Evolutionary conservation across 2,797 vertebrate genomes (phyloP).

Genomic region (Ptychadena robeensis): DNA sequence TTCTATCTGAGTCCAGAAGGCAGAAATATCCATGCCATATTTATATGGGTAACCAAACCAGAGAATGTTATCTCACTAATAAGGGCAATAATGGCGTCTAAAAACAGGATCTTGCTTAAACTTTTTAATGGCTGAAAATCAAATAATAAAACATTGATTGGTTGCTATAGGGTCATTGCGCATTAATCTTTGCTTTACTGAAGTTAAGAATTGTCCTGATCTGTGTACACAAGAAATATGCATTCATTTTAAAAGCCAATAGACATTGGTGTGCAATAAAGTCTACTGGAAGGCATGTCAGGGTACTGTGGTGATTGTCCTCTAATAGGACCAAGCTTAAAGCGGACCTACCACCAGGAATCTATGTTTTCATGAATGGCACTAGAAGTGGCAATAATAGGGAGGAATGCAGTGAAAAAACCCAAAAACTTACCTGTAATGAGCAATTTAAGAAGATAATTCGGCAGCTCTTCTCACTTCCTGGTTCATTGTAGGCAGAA

Average conservation of each 20-base stretch:
- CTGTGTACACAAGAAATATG: constrained; percentile 9
- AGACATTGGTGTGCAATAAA: constrained; percentile 44
- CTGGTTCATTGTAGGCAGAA: too few relatives aligned
- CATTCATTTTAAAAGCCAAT: constrained; percentile 9
- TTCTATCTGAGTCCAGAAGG: too few relatives aligned
- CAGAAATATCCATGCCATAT: too few relatives aligned
- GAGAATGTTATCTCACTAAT: background rate
- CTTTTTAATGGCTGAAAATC: too few relatives aligned
- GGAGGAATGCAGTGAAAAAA: too few relatives aligned
- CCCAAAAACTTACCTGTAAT: too few relatives aligned
- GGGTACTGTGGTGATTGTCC: constrained; percentile 18
- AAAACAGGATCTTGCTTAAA: background rate
- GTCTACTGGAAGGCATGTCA: constrained; percentile 22
- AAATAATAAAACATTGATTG: background rate
- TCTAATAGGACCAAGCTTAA: constrained; percentile 74
- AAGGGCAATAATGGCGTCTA: background rate
- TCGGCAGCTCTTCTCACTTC: too few relatives aligned
- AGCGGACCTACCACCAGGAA: too few relatives aligned
- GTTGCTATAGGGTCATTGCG: background rate
- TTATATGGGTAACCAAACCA: background rate
- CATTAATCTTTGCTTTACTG: background rate
- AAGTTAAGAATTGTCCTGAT: background rate
- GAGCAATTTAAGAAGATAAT: too few relatives aligned
- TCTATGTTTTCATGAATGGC: too few relatives aligned
- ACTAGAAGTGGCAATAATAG: too few relatives aligned